Percentiles rank a stretch among this genome's conserved stretches.
Evolutionary conservation across 2,888 invertebrate species (phyloP).

Genomic region (Platypus cylindrus): DNA sequence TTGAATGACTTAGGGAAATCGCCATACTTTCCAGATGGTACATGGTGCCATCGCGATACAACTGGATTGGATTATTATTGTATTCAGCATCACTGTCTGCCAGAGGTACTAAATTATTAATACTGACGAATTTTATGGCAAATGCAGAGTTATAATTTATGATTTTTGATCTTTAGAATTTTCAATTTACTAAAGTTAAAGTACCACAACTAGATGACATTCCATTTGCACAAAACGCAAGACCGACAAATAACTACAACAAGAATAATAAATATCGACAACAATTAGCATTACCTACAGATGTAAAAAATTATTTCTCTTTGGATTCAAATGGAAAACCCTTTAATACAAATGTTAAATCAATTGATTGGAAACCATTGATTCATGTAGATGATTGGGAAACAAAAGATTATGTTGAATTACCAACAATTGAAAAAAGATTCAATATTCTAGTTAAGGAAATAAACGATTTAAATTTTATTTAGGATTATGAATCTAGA

Average conservation of each 20-base stretch:
- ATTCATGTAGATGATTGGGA: slow-evolving; percentile 43
- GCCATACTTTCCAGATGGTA: slow-evolving; percentile 69
- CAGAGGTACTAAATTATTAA: slow-evolving; percentile 41
- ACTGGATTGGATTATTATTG: slow-evolving; percentile 55
- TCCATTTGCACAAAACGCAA: slow-evolving; percentile 52
- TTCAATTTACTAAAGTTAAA: slow-evolving; percentile 44
- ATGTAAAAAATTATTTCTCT: slow-evolving; percentile 47
- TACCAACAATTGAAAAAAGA: slow-evolving; percentile 28
- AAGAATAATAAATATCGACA: slow-evolving; percentile 21
- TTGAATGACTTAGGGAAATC: slow-evolving; percentile 59
- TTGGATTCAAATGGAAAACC: slow-evolving; percentile 48
- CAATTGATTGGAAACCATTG: slow-evolving; percentile 36
- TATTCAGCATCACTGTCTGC: slow-evolving; percentile 60
- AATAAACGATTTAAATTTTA: slow-evolving; percentile 12
- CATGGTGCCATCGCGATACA: slow-evolving; percentile 58
- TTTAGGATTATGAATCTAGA: slow-evolving; percentile 3
- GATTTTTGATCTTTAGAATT: slow-evolving; percentile 36
- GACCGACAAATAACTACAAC: no score
- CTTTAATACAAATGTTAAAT: slow-evolving; percentile 42
- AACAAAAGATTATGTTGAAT: slow-evolving; percentile 53
- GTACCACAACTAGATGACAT: slow-evolving; percentile 44
- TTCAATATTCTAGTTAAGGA: slow-evolving; percentile 10
- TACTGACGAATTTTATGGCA: slow-evolving; percentile 3
- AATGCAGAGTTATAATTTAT: no score
- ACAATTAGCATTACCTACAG: slow-evolving; percentile 35